phyloP scores from a whole-genome alignment of 2,888 invertebrate genomes.

The Antheraea yamamai region DNA sequence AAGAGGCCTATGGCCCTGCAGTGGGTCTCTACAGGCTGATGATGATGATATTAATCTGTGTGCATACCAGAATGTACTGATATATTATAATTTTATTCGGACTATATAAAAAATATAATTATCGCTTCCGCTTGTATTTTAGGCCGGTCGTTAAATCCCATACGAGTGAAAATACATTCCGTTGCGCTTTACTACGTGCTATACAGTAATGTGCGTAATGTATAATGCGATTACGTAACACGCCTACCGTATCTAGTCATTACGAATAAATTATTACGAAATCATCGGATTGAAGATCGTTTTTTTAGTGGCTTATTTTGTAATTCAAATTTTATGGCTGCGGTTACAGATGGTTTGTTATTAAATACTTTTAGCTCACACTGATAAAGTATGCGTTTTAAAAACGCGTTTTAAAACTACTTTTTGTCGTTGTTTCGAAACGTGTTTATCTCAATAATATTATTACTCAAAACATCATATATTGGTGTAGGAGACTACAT shows the following conservation, averaged over 20 bases:
- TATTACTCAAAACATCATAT: too few relatives aligned
- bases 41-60: too few relatives aligned
- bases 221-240: conserved; percentile 37
- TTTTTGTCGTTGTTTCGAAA: neutral
- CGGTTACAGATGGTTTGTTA: neutral
- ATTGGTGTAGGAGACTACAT: too few relatives aligned
- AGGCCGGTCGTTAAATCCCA: conserved; percentile 22
- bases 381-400: neutral
- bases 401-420: neutral
- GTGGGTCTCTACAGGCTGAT: too few relatives aligned
- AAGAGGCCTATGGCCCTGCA: too few relatives aligned
- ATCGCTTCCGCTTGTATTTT: conserved; percentile 29
- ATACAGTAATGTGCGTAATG: conserved; percentile 23
- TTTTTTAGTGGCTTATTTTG: neutral
- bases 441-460: too few relatives aligned
- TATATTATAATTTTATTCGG: too few relatives aligned
- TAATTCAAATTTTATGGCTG: neutral
- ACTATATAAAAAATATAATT: neutral
- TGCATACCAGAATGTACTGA: too few relatives aligned
- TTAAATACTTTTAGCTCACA: neutral
- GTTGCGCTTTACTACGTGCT: conserved; percentile 34
- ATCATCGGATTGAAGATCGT: neutral
- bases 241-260: neutral
- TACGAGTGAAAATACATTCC: conserved; percentile 48
- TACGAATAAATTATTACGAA: conserved; percentile 9